These are phyloP conservation scores for Erpobdella octoculata DNA, from an alignment of 2,888 invertebrate genomes.

Conservation along the genomic window DNA sequence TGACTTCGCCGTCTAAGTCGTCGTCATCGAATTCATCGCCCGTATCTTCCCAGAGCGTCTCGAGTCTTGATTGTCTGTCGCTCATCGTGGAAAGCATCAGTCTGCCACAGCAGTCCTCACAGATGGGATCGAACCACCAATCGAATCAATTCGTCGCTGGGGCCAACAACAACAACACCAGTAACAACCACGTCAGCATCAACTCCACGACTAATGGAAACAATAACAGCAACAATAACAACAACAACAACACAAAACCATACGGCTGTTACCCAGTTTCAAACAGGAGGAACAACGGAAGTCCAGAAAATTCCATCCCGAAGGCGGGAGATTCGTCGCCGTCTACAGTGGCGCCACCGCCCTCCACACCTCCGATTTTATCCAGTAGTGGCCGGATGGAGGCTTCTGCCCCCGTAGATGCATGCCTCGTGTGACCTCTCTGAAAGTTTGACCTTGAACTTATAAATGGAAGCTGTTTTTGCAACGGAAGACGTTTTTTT, in stretches of 20 bases:
- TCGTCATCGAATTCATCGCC: constrained; percentile 21
- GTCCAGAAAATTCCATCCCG: too few relatives aligned
- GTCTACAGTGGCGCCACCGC: too few relatives aligned
- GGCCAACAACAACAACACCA: constrained; percentile 2
- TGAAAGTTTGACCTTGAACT: too few relatives aligned
- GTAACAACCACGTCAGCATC: not conserved
- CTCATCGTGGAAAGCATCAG: constrained; percentile 65
- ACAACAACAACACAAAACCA: not conserved
- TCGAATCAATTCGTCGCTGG: not conserved
- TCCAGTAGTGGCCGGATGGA: too few relatives aligned
- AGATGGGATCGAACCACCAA: not conserved
- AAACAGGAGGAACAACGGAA: too few relatives aligned
- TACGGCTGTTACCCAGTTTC: too few relatives aligned
- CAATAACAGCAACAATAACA: not conserved
- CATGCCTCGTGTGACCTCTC: too few relatives aligned
- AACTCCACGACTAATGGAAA: not conserved
- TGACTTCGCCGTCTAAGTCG: constrained; percentile 8
- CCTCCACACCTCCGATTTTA: too few relatives aligned
- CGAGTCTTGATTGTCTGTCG: constrained; percentile 63
- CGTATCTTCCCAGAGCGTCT: constrained; percentile 46
- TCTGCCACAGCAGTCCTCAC: not conserved
- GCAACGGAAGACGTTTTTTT: too few relatives aligned
- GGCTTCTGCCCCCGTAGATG: too few relatives aligned
- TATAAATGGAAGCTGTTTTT: too few relatives aligned
- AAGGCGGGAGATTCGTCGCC: too few relatives aligned